phyloP scores from a whole-genome alignment of 1,140 invertebrate genomes.

The Trichonephila inaurata region DNA sequence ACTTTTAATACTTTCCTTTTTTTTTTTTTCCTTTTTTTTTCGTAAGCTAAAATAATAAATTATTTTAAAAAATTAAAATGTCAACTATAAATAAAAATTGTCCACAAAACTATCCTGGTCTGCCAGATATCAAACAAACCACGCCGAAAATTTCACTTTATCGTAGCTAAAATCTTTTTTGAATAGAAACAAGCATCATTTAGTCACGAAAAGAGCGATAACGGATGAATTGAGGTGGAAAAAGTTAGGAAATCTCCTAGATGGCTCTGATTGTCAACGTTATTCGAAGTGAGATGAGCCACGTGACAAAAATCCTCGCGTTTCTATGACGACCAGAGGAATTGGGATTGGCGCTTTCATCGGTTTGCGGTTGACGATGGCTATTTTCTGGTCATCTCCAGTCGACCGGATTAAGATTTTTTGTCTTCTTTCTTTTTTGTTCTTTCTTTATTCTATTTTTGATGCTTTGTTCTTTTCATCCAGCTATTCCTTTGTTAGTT shows the following conservation, averaged over 20 bases:
- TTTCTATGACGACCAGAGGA: slow-evolving; percentile 60
- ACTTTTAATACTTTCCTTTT: too few species aligned
- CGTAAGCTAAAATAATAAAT: too few species aligned
- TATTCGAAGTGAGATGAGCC: slow-evolving; percentile 29
- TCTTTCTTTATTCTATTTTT: not conserved
- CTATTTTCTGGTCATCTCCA: slow-evolving; percentile 69
- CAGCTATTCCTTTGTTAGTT: not conserved
- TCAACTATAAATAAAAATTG: too few species aligned
- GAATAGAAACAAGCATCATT: not conserved
- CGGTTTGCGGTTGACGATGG: slow-evolving; percentile 71
- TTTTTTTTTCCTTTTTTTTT: too few species aligned
- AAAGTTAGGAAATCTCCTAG: slow-evolving; percentile 57
- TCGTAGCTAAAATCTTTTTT: too few species aligned
- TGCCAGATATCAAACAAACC: too few species aligned
- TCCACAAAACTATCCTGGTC: too few species aligned
- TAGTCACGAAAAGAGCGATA: slow-evolving; percentile 40
- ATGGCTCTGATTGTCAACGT: slow-evolving; percentile 65
- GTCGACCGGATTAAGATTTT: slow-evolving; percentile 56
- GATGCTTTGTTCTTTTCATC: not conserved
- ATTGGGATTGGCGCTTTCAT: slow-evolving; percentile 66
- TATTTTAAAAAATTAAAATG: too few species aligned
- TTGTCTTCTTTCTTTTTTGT: not conserved
- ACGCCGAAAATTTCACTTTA: too few species aligned
- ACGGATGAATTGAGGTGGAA: not conserved
- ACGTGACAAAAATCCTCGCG: slow-evolving; percentile 73